Conservation (phyloP, 2,797 vertebrate species). For the Gastrophryne carolinensis region DNA sequence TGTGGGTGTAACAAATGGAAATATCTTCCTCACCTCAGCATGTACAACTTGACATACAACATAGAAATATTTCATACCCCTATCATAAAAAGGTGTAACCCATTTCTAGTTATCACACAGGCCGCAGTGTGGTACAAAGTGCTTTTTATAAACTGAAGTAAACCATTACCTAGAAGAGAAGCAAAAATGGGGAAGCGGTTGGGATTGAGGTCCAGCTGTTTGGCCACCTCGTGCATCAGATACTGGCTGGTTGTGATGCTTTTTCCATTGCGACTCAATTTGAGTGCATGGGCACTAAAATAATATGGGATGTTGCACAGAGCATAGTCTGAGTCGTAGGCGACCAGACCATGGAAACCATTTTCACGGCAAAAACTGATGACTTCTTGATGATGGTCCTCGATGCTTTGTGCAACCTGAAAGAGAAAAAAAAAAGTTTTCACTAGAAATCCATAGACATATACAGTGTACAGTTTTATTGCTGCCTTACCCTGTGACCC, state of each 20-base stretch:
- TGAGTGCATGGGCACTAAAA: conserved; percentile 93
- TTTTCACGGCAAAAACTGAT: conserved; percentile 89
- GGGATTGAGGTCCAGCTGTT: conserved; percentile 91
- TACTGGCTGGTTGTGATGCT: conserved; percentile 97
- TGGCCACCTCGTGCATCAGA: conserved; percentile 95
- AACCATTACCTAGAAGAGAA: conserved; percentile 86
- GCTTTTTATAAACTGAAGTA: too few species aligned
- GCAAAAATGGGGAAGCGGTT: conserved; percentile 92
- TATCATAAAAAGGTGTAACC: too few species aligned
- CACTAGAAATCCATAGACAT: too few species aligned
- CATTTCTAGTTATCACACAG: too few species aligned
- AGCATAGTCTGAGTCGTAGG: conserved; percentile 93
- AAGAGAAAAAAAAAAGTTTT: background rate
- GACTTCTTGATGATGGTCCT: conserved; percentile 97
- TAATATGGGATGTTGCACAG: conserved; percentile 94
- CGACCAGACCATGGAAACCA: conserved; percentile 91
- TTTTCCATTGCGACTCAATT: conserved; percentile 94
- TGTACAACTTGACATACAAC: too few species aligned
- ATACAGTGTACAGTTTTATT: too few species aligned
- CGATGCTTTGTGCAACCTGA: conserved; percentile 92
- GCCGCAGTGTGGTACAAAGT: too few species aligned
- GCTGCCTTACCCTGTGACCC: too few species aligned
- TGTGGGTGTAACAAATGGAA: too few species aligned
- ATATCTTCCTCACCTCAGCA: too few species aligned
- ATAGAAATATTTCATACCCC: too few species aligned